Conservation (phyloP, 1,140 invertebrate species). For the Lucilia cuprina region DNA sequence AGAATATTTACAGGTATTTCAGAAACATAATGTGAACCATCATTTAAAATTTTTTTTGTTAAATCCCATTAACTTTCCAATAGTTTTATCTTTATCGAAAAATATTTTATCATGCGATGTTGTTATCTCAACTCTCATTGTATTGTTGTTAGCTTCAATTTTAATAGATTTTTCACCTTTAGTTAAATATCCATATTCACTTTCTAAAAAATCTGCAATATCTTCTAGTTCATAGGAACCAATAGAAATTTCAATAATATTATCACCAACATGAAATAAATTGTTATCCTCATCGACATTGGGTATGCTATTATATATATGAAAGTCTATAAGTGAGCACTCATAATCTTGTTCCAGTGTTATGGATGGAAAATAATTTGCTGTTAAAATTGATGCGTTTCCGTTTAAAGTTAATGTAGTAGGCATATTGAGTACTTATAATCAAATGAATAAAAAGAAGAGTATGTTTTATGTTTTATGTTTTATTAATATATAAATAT, state of each 20-base stretch:
- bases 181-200: neutral
- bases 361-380: conserved; percentile 46
- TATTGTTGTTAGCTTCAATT: conserved; percentile 27
- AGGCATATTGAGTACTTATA: conserved; percentile 39
- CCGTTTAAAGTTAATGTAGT: conserved; percentile 46
- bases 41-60: conserved; percentile 36
- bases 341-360: conserved; percentile 45
- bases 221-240: conserved; percentile 57
- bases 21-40: conserved; percentile 39
- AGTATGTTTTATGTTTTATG: too few species aligned
- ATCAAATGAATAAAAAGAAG: too few species aligned
- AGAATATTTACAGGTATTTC: conserved; percentile 43
- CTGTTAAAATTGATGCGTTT: conserved; percentile 35
- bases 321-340: conserved; percentile 51
- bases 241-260: conserved; percentile 50
- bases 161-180: neutral
- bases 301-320: conserved; percentile 58
- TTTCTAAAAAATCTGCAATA: conserved; percentile 37
- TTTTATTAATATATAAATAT: neutral
- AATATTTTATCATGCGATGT: neutral
- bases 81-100: conserved; percentile 38
- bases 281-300: conserved; percentile 54
- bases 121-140: conserved; percentile 4
- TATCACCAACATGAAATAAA: conserved; percentile 53
- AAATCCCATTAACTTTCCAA: conserved; percentile 43